A percentile compares a stretch with the other conserved stretches of the same genome.
Conservation (phyloP, 2,888 invertebrate genomes). For the Heterodera filipjevi region DNA sequence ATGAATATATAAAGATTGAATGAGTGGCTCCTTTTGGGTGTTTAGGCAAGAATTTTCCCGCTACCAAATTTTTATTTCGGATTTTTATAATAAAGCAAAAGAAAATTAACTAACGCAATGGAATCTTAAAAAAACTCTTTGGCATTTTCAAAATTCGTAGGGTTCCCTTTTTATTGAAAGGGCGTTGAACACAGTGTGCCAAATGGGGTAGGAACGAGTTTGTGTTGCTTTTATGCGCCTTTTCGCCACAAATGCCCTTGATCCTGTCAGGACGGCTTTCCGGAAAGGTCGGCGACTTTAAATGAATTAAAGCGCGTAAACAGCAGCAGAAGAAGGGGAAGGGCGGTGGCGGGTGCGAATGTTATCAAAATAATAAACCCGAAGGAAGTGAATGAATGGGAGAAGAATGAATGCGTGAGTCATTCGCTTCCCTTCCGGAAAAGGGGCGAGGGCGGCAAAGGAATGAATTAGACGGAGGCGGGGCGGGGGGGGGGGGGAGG, state of each 20-base stretch:
- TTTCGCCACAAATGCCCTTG: not conserved
- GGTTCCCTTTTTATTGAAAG: not conserved
- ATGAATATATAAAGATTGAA: not conserved
- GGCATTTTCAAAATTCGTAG: too few relatives aligned
- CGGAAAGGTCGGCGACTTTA: conserved; percentile 1
- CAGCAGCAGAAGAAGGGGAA: not conserved
- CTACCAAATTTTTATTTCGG: too few relatives aligned
- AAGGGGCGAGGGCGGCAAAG: not conserved
- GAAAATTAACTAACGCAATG: too few relatives aligned
- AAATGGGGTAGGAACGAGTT: not conserved
- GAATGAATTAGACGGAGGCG: not conserved
- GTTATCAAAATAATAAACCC: not conserved
- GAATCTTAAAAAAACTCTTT: too few relatives aligned
- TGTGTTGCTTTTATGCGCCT: not conserved
- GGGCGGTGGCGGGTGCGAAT: not conserved
- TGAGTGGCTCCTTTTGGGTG: not conserved
- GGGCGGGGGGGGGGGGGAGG: not conserved
- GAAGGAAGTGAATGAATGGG: not conserved
- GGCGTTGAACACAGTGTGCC: not conserved
- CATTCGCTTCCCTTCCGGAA: not conserved
- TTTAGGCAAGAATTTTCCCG: too few relatives aligned
- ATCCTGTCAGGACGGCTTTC: not conserved
- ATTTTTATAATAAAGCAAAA: too few relatives aligned
- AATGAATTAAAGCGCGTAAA: conserved; percentile 5
- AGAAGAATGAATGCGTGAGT: not conserved